Conservation (phyloP, 2,888 invertebrate species). For the Hypselothyrea guttata region DNA sequence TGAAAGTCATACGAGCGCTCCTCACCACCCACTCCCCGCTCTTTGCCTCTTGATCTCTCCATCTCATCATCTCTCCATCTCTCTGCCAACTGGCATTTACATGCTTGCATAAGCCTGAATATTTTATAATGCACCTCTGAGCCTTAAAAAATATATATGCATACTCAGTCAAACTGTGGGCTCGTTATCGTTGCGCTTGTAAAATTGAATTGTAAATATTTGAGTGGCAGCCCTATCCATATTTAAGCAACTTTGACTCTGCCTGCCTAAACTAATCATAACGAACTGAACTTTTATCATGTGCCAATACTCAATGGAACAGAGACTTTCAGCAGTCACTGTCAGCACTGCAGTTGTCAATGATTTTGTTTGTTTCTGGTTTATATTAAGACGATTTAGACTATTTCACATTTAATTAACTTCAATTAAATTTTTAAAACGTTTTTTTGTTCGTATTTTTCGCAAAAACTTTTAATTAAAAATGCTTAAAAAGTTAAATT, state of each 20-base stretch:
- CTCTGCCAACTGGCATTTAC: conserved; percentile 59
- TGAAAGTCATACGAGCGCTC: conserved; percentile 60
- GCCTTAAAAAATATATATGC: conserved; percentile 23
- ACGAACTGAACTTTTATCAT: neutral
- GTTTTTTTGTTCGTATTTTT: too few relatives aligned
- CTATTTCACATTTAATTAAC: too few relatives aligned
- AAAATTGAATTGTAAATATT: conserved; percentile 73
- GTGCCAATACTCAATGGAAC: neutral
- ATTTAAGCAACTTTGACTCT: conserved; percentile 19
- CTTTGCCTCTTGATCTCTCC: neutral
- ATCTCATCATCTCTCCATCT: neutral
- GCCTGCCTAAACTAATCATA: conserved; percentile 1
- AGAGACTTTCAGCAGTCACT: too few relatives aligned
- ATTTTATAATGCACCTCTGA: conserved; percentile 53
- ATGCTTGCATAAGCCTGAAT: conserved; percentile 75
- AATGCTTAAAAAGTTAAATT: too few relatives aligned
- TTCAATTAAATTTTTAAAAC: too few relatives aligned
- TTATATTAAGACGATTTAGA: too few relatives aligned
- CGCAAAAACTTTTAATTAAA: too few relatives aligned
- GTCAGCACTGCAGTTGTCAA: too few relatives aligned
- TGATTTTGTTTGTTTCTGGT: too few relatives aligned
- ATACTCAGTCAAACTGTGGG: conserved; percentile 39
- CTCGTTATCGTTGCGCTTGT: conserved; percentile 63
- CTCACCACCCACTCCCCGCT: too few relatives aligned
- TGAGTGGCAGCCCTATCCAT: conserved; percentile 35